These are phyloP conservation scores for Sylvilagus bachmani DNA, from an alignment of 2,113 vertebrate species.

Conservation along the genomic window DNA sequence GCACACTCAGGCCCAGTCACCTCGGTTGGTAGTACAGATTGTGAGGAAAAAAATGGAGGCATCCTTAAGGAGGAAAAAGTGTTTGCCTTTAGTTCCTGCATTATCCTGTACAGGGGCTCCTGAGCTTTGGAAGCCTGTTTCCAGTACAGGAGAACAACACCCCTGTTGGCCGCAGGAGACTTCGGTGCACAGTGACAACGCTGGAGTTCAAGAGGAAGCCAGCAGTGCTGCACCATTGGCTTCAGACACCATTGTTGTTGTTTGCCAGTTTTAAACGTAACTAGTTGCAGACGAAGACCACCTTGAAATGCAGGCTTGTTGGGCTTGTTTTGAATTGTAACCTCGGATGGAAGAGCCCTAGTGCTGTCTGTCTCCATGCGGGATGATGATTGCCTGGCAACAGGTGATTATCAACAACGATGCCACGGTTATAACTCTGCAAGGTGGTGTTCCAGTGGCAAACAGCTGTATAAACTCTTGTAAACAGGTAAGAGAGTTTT, in stretches of 20 bases:
- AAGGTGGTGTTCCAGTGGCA: conserved; percentile 87
- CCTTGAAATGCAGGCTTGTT: conserved; percentile 85
- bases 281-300: conserved; percentile 87
- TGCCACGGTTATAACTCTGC: conserved; percentile 85
- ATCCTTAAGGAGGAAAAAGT: conserved; percentile 84
- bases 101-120: conserved; percentile 87
- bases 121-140: conserved; percentile 88
- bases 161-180: conserved; percentile 86
- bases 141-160: conserved; percentile 88
- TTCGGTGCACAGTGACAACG: conserved; percentile 84
- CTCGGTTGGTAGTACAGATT: conserved; percentile 86
- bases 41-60: conserved; percentile 88
- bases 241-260: conserved; percentile 82
- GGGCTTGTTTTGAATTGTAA: conserved; percentile 86
- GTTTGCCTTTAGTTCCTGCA: conserved; percentile 86
- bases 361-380: conserved; percentile 83
- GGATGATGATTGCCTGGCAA: conserved; percentile 87
- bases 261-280: conserved; percentile 83
- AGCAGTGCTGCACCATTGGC: conserved; percentile 83
- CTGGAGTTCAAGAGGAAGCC: conserved; percentile 86
- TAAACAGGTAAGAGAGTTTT: conserved; percentile 89
- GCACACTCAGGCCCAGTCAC: conserved; percentile 84
- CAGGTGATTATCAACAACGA: conserved; percentile 87
- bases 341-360: conserved; percentile 87
- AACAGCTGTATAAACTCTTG: conserved; percentile 88